Conservation (phyloP, 1,140 invertebrate genomes). For the Bombus consobrinus region DNA sequence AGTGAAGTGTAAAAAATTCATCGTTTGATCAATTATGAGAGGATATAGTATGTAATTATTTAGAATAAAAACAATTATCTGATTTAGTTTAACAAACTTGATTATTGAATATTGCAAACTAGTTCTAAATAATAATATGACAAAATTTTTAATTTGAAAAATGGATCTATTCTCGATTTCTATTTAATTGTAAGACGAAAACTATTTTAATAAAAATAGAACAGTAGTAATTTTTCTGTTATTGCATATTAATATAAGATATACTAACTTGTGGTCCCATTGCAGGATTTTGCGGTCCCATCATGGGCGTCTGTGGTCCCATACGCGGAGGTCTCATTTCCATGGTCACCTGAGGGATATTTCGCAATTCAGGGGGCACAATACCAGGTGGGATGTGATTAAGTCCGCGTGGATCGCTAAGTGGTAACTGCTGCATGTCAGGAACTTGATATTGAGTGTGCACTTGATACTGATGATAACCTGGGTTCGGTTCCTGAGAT, state of each 20-base stretch:
- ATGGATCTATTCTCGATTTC: too few relatives aligned
- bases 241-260: background rate
- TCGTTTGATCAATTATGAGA: too few relatives aligned
- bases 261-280: conserved; percentile 59
- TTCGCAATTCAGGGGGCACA: conserved; percentile 72
- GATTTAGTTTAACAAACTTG: too few relatives aligned
- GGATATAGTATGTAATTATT: too few relatives aligned
- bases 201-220: too few relatives aligned
- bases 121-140: too few relatives aligned
- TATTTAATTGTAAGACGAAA: too few relatives aligned
- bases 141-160: too few relatives aligned
- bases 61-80: too few relatives aligned
- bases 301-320: conserved; percentile 63
- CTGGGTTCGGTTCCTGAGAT: conserved; percentile 71
- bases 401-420: conserved; percentile 75
- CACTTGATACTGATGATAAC: conserved; percentile 77
- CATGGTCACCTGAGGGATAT: conserved; percentile 75
- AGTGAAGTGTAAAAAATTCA: too few relatives aligned
- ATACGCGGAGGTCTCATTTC: conserved; percentile 76
- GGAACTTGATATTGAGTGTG: conserved; percentile 79
- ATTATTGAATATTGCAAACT: too few relatives aligned
- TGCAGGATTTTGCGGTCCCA: conserved; percentile 65
- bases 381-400: conserved; percentile 73
- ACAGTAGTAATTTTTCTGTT: background rate
- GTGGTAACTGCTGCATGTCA: conserved; percentile 77